These are phyloP conservation scores for Octonoba sinensis DNA, from an alignment of 2,888 invertebrate genomes.

Conservation along the genomic window DNA sequence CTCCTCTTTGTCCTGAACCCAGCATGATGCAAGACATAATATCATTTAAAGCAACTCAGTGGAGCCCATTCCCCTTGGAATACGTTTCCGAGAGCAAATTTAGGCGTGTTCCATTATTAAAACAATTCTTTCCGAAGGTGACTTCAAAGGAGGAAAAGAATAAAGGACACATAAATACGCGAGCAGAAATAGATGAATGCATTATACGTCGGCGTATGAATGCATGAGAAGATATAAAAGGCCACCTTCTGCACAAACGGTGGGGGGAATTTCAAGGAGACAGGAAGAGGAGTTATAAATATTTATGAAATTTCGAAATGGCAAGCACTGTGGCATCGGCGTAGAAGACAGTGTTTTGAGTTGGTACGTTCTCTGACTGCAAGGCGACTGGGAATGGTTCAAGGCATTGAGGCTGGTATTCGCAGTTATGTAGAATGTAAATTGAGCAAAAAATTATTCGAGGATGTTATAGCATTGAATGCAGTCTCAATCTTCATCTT, in stretches of 20 bases:
- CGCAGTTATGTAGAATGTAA: too few species aligned
- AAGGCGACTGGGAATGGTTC: too few species aligned
- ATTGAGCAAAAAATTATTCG: too few species aligned
- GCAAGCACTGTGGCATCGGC: slow-evolving; percentile 6
- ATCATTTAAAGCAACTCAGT: too few species aligned
- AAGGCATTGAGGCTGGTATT: too few species aligned
- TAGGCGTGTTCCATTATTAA: slow-evolving; percentile 19
- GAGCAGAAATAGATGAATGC: slow-evolving; percentile 26
- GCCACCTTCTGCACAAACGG: background rate
- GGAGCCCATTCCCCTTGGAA: too few species aligned
- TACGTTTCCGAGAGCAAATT: slow-evolving; percentile 3
- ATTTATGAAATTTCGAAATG: slow-evolving; percentile 62
- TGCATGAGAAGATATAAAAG: slow-evolving; percentile 15
- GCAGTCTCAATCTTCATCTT: too few species aligned
- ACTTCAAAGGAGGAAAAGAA: slow-evolving; percentile 20
- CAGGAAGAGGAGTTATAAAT: slow-evolving; percentile 50
- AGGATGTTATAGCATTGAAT: too few species aligned
- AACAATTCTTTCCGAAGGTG: slow-evolving; percentile 12
- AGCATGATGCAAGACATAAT: too few species aligned
- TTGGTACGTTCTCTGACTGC: background rate
- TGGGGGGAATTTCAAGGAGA: slow-evolving; percentile 1
- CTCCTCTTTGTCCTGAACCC: too few species aligned
- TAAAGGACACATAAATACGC: slow-evolving; percentile 40
- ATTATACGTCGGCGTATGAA: slow-evolving; percentile 40
- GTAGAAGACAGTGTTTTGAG: background rate